A percentile compares a stretch with the other conserved stretches of the same genome.
phyloP scores from a whole-genome alignment of 1,140 invertebrate genomes.

The Trichonephila clavata region DNA sequence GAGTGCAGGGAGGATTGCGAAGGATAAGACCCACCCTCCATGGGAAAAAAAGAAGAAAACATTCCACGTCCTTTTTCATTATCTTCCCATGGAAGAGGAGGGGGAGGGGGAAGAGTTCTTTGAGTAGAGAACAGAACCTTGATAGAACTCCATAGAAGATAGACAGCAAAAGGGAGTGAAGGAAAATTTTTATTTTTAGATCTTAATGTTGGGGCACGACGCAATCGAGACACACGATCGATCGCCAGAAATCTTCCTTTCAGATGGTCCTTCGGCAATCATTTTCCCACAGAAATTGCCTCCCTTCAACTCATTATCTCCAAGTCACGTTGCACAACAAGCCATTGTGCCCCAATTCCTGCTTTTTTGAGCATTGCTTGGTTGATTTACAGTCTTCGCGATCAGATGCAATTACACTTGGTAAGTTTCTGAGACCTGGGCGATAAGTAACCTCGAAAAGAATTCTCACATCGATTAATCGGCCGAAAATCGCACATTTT shows the following conservation, averaged over 20 bases:
- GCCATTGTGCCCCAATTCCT: conserved; percentile 18
- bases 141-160: not conserved
- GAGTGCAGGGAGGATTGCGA: not conserved
- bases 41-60: not conserved
- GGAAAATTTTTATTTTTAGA: conserved; percentile 7
- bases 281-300: conserved; percentile 18
- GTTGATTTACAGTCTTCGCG: not conserved
- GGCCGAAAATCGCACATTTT: too few species aligned
- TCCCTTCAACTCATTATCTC: not conserved
- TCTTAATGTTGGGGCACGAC: not conserved
- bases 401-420: conserved; percentile 4
- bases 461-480: not conserved
- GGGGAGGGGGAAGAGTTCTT: not conserved
- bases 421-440: not conserved
- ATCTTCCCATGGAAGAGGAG: not conserved
- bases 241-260: conserved; percentile 2
- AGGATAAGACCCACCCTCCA: not conserved
- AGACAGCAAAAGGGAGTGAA: not conserved
- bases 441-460: not conserved
- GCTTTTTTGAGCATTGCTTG: conserved; percentile 10
- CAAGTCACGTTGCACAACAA: conserved; percentile 42
- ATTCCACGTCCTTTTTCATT: not conserved
- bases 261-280: conserved; percentile 16
- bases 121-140: not conserved
- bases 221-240: conserved; percentile 20